These are phyloP conservation scores for Drosophila novamexicana DNA, from an alignment of 1,140 invertebrate species.

Conservation along the genomic window DNA sequence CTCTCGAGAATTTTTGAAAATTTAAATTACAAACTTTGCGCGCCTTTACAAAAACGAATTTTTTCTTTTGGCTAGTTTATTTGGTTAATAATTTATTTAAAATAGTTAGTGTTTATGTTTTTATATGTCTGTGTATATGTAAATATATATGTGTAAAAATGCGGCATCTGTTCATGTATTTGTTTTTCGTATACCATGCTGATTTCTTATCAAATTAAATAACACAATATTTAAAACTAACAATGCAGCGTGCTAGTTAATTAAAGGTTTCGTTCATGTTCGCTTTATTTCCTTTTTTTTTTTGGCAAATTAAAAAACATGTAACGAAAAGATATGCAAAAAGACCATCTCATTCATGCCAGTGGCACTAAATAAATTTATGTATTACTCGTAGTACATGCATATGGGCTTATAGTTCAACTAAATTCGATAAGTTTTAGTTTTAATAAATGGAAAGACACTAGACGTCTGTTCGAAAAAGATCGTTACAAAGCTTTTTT, in stretches of 20 bases:
- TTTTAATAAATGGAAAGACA: slow-evolving; percentile 45
- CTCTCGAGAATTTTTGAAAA: neutral
- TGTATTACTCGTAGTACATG: slow-evolving; percentile 54
- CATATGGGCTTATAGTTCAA: slow-evolving; percentile 73
- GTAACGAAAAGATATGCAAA: slow-evolving; percentile 73
- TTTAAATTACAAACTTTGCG: neutral
- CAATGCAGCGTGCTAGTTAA: slow-evolving; percentile 66
- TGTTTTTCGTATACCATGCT: slow-evolving; percentile 67
- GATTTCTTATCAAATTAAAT: slow-evolving; percentile 76
- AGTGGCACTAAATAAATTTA: slow-evolving; percentile 58
- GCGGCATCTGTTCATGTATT: slow-evolving; percentile 41
- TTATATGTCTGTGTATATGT: slow-evolving; percentile 40
- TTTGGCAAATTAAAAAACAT: slow-evolving; percentile 53
- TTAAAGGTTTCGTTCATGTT: slow-evolving; percentile 36
- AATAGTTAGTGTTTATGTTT: slow-evolving; percentile 67
- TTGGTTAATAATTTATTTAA: slow-evolving; percentile 78
- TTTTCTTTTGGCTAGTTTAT: slow-evolving; percentile 73
- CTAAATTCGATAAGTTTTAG: slow-evolving; percentile 72
- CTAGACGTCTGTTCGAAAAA: slow-evolving; percentile 55
- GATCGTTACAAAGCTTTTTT: slow-evolving; percentile 66
- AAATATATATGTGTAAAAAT: slow-evolving; percentile 56
- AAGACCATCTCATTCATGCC: slow-evolving; percentile 59
- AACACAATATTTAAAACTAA: slow-evolving; percentile 77
- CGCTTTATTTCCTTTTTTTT: slow-evolving; percentile 23
- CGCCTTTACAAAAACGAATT: neutral